These are phyloP conservation scores for Kradibia gibbosae DNA, from an alignment of 1,140 invertebrate species.

Conservation along the genomic window DNA sequence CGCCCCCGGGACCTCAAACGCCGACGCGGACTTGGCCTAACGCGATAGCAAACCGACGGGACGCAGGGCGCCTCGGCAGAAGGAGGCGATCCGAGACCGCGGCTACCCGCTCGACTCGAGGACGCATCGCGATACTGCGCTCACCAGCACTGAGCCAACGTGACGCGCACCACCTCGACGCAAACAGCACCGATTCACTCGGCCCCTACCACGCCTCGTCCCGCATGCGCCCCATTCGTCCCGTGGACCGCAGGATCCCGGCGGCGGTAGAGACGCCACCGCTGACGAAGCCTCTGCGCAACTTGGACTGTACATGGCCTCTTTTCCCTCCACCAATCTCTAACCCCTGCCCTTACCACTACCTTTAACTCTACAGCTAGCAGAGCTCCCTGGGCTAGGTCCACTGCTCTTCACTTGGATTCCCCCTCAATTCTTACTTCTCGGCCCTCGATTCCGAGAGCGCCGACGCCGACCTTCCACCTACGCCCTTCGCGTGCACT, in stretches of 20 bases:
- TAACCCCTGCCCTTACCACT: neutral
- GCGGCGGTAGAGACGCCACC: conserved; percentile 51
- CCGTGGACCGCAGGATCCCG: conserved; percentile 64
- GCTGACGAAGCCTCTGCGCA: conserved; percentile 38
- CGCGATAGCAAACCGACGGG: neutral
- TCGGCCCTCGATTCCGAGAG: neutral
- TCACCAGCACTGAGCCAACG: conserved; percentile 68
- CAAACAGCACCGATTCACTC: conserved; percentile 60
- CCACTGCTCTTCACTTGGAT: neutral
- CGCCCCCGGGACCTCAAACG: neutral
- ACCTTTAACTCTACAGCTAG: neutral
- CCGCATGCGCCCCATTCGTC: conserved; percentile 52
- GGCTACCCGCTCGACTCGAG: conserved; percentile 49
- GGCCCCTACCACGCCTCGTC: conserved; percentile 42
- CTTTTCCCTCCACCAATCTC: neutral
- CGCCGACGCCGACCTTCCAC: neutral
- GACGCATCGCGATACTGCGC: conserved; percentile 70
- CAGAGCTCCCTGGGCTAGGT: too few species aligned
- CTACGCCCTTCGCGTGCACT: neutral
- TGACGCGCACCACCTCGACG: conserved; percentile 69
- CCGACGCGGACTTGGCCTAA: too few species aligned
- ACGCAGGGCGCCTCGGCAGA: conserved; percentile 35
- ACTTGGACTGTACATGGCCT: neutral
- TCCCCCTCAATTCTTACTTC: neutral
- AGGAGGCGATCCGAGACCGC: conserved; percentile 16